Evolutionary conservation across 2,888 invertebrate species (phyloP), one percentile per base, ranked within the genome.

Genomic region (Bombylius discolor): DNA sequence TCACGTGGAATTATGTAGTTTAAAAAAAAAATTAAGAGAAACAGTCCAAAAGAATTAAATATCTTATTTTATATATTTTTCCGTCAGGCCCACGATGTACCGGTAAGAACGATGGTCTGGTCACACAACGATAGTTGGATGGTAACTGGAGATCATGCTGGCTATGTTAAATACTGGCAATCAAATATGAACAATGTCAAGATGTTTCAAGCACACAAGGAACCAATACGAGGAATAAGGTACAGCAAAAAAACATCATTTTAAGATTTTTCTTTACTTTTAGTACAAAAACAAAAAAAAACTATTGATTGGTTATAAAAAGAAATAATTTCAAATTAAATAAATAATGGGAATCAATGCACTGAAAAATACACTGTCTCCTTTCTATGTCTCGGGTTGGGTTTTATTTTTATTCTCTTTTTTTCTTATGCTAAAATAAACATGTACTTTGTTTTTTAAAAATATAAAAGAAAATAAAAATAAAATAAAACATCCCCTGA

Each of bases 121-220:
- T 96, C 96, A 54, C 95, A 97, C 76, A 97, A 95, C 68, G 98
- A 98, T 77, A 89, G 90, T 66, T 99, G 99, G 99, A 96, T 99
- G 95, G 91, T 99, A 59, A 98, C 98, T 0, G 99, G 94, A 32
- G 99, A 99, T 77, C 97, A 98, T 73, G 88, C 89, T 53, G 99
- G 99, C 59, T 99, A 92, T 74, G 94, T 99, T 62, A 99, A 99
- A 72, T 99, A 99, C 78, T 99, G 99, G 99, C 99, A 99, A 80
- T 94, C 96, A 66, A 99, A 99, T 77, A 99, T 99, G 99, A 99
- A 99, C 80, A 99, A 99, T 79, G 99, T 99, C 57, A 98, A 99
- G 82, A 98, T 99, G 96, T 99, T 95, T 80, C 98, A 98, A 78
- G 99, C 98, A 56, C 99, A 99, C 77, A 98, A 99, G 83, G 99